These are phyloP conservation scores for Semaprochilodus insignis DNA, from an alignment of 2,797 vertebrate species.

Conservation along the genomic window DNA sequence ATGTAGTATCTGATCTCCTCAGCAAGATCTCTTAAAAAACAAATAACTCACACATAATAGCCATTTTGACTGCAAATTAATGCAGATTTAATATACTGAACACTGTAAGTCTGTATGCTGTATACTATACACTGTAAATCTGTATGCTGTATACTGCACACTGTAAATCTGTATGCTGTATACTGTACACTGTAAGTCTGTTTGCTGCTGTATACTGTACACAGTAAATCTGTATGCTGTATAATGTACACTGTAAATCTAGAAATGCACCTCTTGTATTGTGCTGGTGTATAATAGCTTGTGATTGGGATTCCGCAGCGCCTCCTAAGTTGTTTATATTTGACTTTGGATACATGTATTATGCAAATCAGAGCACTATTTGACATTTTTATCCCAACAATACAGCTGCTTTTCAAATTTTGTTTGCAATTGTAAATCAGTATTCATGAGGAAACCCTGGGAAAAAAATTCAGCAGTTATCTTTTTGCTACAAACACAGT, in stretches of 20 bases:
- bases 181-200: too few relatives aligned
- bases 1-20: too few relatives aligned
- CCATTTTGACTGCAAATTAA: too few relatives aligned
- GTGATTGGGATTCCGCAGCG: neutral
- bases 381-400: neutral
- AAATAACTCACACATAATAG: too few relatives aligned
- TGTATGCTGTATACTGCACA: too few relatives aligned
- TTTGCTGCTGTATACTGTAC: too few relatives aligned
- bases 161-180: too few relatives aligned
- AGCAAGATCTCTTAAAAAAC: too few relatives aligned
- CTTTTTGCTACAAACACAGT: neutral
- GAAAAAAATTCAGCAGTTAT: slow-evolving; percentile 5
- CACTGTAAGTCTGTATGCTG: too few relatives aligned
- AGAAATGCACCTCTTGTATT: neutral
- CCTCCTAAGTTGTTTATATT: neutral
- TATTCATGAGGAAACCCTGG: neutral
- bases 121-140: too few relatives aligned
- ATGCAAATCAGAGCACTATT: neutral
- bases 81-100: too few relatives aligned
- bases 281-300: neutral
- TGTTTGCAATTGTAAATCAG: slow-evolving; percentile 7
- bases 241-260: neutral
- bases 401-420: neutral
- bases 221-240: neutral
- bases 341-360: neutral